Evolutionary conservation across 2,797 vertebrate species (phyloP).

Genomic region (Halcyon smyrnensis): DNA sequence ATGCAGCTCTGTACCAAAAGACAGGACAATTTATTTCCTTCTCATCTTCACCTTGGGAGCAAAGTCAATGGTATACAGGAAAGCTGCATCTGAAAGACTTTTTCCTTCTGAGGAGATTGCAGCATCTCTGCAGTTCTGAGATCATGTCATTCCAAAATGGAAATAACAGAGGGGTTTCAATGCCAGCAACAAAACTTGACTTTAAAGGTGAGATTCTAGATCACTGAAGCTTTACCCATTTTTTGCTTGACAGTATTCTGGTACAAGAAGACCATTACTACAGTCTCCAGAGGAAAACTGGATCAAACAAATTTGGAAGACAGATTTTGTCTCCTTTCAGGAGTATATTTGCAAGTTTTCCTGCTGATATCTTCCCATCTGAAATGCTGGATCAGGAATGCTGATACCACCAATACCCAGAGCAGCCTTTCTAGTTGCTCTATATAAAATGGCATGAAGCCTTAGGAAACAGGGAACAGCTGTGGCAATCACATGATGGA

Average conservation of each 20-base stretch:
- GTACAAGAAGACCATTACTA: neutral
- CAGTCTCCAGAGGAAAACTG: neutral
- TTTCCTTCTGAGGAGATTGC: neutral
- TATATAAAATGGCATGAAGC: neutral
- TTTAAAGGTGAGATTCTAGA: neutral
- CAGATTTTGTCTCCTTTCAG: neutral
- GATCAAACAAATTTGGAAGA: neutral
- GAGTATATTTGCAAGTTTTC: neutral
- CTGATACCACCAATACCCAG: neutral
- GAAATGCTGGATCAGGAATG: neutral
- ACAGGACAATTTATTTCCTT: neutral
- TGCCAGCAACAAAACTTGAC: neutral
- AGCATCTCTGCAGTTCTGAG: constrained; percentile 1
- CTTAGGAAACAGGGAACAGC: neutral
- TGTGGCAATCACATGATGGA: neutral
- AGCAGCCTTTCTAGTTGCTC: neutral
- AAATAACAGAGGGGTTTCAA: neutral
- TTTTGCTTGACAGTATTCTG: neutral
- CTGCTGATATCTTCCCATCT: neutral
- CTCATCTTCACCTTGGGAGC: neutral
- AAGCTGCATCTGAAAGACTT: neutral
- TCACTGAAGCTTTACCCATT: neutral
- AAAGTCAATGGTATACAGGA: neutral
- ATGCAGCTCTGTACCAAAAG: neutral
- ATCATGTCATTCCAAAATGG: neutral